Conservation (phyloP, 2,113 vertebrate genomes). For the Callaeas wilsoni region DNA sequence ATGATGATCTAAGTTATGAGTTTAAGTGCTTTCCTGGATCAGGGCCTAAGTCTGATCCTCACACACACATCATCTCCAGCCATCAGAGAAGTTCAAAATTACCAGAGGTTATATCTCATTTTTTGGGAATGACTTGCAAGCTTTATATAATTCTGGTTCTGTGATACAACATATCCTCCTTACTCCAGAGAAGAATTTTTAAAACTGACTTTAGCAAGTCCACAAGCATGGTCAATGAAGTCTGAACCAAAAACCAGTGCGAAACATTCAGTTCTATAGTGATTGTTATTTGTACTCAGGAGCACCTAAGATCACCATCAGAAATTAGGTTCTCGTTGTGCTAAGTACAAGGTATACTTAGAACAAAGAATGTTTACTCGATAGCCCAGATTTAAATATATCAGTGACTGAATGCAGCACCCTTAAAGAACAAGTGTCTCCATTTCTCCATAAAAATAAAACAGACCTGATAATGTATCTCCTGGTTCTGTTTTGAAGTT, state of each 20-base stretch:
- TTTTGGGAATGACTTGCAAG: background rate
- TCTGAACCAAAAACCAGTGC: background rate
- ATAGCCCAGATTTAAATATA: background rate
- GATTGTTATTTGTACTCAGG: background rate
- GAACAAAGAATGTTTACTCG: constrained; percentile 18
- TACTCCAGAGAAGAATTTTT: background rate
- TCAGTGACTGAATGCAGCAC: background rate
- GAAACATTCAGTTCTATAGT: background rate
- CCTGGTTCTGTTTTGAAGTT: background rate
- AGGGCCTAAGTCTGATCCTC: background rate
- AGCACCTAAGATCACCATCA: background rate
- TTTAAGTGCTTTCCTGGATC: constrained; percentile 59
- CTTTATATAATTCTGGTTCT: constrained; percentile 1
- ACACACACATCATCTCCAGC: background rate
- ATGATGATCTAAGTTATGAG: background rate
- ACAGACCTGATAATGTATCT: background rate
- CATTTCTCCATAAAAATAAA: background rate
- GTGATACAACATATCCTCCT: background rate
- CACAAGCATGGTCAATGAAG: background rate
- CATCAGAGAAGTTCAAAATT: constrained; percentile 2
- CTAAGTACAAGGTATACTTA: background rate
- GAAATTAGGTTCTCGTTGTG: background rate
- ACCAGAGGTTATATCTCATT: background rate
- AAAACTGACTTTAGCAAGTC: background rate
- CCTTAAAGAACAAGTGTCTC: background rate